Conservation (phyloP, 2,888 invertebrate species). For the Colostygia pectinataria region DNA sequence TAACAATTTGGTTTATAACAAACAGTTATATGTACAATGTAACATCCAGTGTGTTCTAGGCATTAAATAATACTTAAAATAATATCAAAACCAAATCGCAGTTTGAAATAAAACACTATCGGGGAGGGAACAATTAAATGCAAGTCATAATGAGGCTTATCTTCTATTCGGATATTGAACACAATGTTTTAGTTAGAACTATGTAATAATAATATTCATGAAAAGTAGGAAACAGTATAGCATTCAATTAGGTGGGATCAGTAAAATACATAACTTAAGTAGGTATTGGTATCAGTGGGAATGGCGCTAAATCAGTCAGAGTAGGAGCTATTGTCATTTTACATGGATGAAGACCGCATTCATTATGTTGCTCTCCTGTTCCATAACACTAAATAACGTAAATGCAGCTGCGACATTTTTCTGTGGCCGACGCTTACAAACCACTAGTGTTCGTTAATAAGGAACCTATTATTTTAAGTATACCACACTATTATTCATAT, state of each 20-base stretch:
- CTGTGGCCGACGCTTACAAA: slow-evolving; percentile 27
- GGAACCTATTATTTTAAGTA: slow-evolving; percentile 33
- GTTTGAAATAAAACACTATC: slow-evolving; percentile 45
- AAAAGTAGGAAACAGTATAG: slow-evolving; percentile 52
- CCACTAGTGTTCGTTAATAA: slow-evolving; percentile 30
- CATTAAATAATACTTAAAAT: slow-evolving; percentile 54
- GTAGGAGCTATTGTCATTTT: slow-evolving; percentile 48
- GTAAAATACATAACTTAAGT: slow-evolving; percentile 46
- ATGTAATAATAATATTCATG: slow-evolving; percentile 45
- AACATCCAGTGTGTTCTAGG: slow-evolving; percentile 53
- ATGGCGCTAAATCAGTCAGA: slow-evolving; percentile 57
- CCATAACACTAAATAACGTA: slow-evolving; percentile 37
- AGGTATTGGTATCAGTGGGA: slow-evolving; percentile 51
- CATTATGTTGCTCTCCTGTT: slow-evolving; percentile 29
- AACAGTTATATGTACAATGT: slow-evolving; percentile 42
- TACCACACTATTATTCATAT: slow-evolving; percentile 31
- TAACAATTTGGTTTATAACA: slow-evolving; percentile 48
- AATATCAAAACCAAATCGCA: slow-evolving; percentile 51
- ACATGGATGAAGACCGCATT: slow-evolving; percentile 28
- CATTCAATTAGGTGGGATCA: slow-evolving; percentile 65
- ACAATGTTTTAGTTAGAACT: slow-evolving; percentile 53
- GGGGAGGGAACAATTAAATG: slow-evolving; percentile 54
- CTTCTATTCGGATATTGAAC: slow-evolving; percentile 46
- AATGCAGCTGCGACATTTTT: slow-evolving; percentile 37
- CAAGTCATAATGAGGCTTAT: slow-evolving; percentile 41